Base-by-base conservation (phyloP, 2,113 vertebrate species). In the Zosterops lateralis region DNA sequence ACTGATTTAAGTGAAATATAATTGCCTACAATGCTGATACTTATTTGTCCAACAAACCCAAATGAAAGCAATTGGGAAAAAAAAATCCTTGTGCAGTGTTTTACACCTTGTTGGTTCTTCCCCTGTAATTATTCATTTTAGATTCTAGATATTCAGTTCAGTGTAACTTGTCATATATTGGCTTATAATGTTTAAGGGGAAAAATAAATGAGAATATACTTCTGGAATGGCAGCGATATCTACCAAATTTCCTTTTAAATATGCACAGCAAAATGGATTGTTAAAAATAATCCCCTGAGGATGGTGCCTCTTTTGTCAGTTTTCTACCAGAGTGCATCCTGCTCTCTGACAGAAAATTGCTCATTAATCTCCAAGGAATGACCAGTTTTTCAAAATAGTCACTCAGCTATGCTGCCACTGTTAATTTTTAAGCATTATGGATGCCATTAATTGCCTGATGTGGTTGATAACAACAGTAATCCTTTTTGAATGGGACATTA, bases 361-460 rank as follows among this genome's bases (percentile, higher is more conserved):
- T 96, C 90, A 87, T 96, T 96, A 97, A 95, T 97, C 95, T 96
- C 95, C 54, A 61, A 47, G 58, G 95, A 97, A 90, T 81, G 94
- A 85, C 89, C 86, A 85, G 20, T 95, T 97, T 97, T 92, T 97
- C 89, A 76, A 62, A 42, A 83, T 26, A 94, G 70, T 84, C 89
- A 60, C 68, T 97, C 94, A 95, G 56, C 95, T 92, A 87, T 72
- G 62, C 61, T 75, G 42, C 73, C 77, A 84, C 81, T 76, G 67
- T 71, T 85, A 90, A 86, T 93, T 77, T 86, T 96, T 90, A 91
- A 87, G 81, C 87, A 87, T 88, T 87, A 64, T 62, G 75, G 87
- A 66, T 95, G 82, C 95, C 75, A 62, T 93, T 96, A 95, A 95
- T 96, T 95, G 96, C 91, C 96, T 83, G 56, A 83, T 89, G 70